Evolutionary conservation across 2,797 vertebrate genomes (phyloP), one percentile per base, ranked within the genome.

Genomic region (Phrynocephalus guinanensis): DNA sequence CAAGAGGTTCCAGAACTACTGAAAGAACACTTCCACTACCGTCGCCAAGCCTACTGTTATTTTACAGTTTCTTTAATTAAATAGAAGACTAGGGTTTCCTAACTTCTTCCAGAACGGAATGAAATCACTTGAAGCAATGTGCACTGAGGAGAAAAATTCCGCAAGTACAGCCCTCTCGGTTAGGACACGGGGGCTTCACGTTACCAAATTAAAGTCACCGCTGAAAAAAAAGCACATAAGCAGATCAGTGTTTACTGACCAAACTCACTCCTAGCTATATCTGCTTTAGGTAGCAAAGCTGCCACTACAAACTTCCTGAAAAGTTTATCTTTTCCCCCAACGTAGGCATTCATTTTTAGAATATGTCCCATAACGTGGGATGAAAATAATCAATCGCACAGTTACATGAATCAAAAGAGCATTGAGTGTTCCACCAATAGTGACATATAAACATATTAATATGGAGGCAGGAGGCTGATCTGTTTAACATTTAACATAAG

Each of bases 61-160:
- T 81, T 80, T 44, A 75, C 16, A 10, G 16, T 67, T 83, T 30
- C 48, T 56, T 83, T 70, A 83, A 67, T 50, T 82, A 50, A 82
- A 70, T 13, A 70, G 44, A 82, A 82, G 77, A 60, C 30, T 79
- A 20, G 50, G 24, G 77, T 79, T 86, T 80, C 84, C 13, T 15
- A 24, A 66, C 11, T 16, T 75, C 79, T 86, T 63, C 79, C 24
- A 48, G 71, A 72, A 28, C 5, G 24, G 30, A 75, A 11, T 75
- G 52, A 73, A 81, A 16, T 44, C 79, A 60, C 30, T 10, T 2
- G 67, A 71, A 86, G 28, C 82, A 1, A 30, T 3, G 33, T 33
- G 70, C 16, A 84, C 28, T 16, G 3, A 84, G n/a, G 33, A 63
- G 79, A 63, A 63, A 63, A 63, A 63, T 1, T 20, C 13, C 20